Conservation (phyloP, 2,888 invertebrate genomes). For the Toxonevra muliebris region DNA sequence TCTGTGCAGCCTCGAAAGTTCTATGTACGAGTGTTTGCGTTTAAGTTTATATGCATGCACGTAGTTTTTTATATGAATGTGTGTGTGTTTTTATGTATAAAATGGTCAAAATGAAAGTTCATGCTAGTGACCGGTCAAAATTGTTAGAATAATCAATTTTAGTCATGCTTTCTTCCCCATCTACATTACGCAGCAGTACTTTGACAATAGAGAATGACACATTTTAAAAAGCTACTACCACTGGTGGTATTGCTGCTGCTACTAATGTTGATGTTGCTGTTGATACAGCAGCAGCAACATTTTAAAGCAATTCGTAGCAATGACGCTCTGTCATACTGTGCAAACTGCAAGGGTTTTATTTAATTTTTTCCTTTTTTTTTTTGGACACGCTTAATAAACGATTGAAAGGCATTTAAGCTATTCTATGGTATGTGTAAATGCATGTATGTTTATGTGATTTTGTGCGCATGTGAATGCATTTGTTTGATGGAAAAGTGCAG, state of each 20-base stretch:
- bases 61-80: no score
- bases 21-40: background rate
- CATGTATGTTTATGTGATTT: background rate
- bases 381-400: conserved; percentile 20
- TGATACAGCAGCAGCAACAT: conserved; percentile 1
- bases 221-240: conserved; percentile 6
- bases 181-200: conserved; percentile 1
- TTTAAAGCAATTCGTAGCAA: conserved; percentile 8
- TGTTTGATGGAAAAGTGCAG: background rate
- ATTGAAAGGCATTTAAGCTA: conserved; percentile 17
- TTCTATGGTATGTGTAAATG: background rate
- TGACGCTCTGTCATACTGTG: conserved; percentile 8
- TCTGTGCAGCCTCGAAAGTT: background rate
- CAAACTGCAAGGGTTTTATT: conserved; percentile 11
- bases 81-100: background rate
- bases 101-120: conserved; percentile 21
- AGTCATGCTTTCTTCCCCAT: conserved; percentile 4
- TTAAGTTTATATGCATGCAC: no score
- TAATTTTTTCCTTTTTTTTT: background rate
- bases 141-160: conserved; percentile 27
- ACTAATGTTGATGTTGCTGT: background rate
- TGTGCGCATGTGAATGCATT: background rate
- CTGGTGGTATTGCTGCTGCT: background rate
- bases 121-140: conserved; percentile 26
- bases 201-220: conserved; percentile 11